Base-by-base conservation (phyloP, 2,797 vertebrate genomes). In the Hipposideros larvatus region DNA sequence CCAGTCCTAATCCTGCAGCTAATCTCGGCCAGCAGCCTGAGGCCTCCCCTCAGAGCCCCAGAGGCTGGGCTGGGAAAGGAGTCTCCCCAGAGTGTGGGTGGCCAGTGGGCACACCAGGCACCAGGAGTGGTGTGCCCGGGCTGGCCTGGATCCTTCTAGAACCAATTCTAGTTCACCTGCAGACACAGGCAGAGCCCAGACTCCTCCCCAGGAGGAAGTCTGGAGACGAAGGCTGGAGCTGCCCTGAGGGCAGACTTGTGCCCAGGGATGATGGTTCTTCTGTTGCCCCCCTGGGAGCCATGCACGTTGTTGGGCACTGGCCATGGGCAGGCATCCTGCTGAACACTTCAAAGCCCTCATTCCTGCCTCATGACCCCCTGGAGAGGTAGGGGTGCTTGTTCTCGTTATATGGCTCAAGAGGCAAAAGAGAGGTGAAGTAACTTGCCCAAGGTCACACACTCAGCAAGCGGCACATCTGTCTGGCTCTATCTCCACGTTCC, bases 61-160 rank as follows among this genome's bases (percentile, higher is more conserved):
- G 87, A 55, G 48, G 34, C 34, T 26, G 41, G 84, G 87, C 75
- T 61, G 31, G n/a, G 48, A 57, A 26, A 71, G 71, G 26, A 53
- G 26, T 4, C 22, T 82, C 61, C 48, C n/a, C 15, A 15, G 83
- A 77, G 57, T 21, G 57, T 87, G 59, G 78, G 83, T 0, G 8
- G 57, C 59, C 74, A n/a, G 28, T 10, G 26, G 82, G 88, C 86
- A 91, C 61, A 79, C 6, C 26, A 3, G 68, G 65, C 19, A n/a
- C 8, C 18, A 1, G 22, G 34, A 68, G 26, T 8, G 2, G 77
- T 65, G 4, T 4, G 55, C 61, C 66, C 94, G 78, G 68, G n/a
- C 92, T 95, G 70, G 57, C 51, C 68, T 77, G 10, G 85, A 65
- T 57, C 57, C 28, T 90, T 93, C 96, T 73, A 89, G 90, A 91